Evolutionary conservation across 2,888 invertebrate species (phyloP).

Genomic region (Megalurothrips usitatus): DNA sequence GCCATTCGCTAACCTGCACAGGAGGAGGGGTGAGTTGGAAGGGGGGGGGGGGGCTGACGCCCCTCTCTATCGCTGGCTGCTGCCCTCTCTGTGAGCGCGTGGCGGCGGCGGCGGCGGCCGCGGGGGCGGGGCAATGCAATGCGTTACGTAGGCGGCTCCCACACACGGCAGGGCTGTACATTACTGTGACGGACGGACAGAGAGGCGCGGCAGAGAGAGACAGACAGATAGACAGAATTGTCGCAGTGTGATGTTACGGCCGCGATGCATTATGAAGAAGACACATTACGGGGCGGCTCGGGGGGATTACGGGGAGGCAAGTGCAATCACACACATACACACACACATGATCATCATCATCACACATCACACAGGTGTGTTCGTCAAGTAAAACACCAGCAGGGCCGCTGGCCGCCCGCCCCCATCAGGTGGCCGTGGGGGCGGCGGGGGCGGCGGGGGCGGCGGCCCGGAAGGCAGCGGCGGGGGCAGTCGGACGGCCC

Average conservation of each 20-base stretch:
- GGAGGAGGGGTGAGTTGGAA: not conserved
- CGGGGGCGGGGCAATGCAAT: not conserved
- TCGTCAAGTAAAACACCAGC: too few species aligned
- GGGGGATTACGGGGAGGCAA: not conserved
- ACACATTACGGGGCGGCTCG: not conserved
- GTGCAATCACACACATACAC: not conserved
- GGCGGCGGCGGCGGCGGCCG: not conserved
- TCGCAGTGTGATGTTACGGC: not conserved
- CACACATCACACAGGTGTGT: too few species aligned
- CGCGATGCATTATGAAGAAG: conserved; percentile 6
- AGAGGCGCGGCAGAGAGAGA: not conserved
- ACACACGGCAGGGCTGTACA: not conserved
- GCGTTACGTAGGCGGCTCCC: not conserved
- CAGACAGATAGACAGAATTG: not conserved
- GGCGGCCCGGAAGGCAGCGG: not conserved
- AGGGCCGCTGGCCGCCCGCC: too few species aligned
- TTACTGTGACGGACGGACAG: not conserved
- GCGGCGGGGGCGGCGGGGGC: not conserved
- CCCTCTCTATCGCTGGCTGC: too few species aligned
- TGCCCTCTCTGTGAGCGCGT: not conserved
- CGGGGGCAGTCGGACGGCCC: not conserved
- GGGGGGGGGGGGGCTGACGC: not conserved
- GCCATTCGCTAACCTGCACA: too few species aligned
- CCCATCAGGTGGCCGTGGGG: too few species aligned
- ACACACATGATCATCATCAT: too few species aligned